Evolutionary conservation across 2,888 invertebrate genomes (phyloP), one percentile per base, ranked within the genome.

Genomic region (Hololepta plana): DNA sequence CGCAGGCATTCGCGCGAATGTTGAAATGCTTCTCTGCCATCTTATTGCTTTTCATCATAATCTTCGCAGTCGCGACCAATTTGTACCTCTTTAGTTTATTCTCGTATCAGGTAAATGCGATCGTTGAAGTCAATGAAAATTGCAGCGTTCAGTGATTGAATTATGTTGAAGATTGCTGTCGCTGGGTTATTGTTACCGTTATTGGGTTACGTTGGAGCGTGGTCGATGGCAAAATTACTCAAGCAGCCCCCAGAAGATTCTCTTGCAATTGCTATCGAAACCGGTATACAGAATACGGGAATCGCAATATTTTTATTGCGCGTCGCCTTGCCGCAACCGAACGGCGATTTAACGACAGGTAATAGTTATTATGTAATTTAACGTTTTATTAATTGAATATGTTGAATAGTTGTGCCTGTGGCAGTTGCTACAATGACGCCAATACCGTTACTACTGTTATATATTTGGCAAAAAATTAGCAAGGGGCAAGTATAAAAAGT

Each of bases 341-440:
- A 77, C 36, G 82, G 80, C 0, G 90, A 91, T 56, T 59, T 91
- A 22, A 84, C 90, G 3, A 84, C 87, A 22, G 73, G 77, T 76
- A 51, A 47, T 36, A 34, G 19, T 15, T 22, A 17, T 15, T 8
- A 24, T 24, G 3, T 15, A 10, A 4, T 17, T 4, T 11, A 12
- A 10, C 4, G 15, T 15, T 29, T 15, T 12, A 2, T 19, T 24
- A 4, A 16, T 10, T 20, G 5, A 20, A 11, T 24, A 10, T 26
- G 16, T 23, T 16, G 21, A 24, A 26, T 60, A 71, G 85, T 90
- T 40, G 67, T 85, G 31, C 91, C 93, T 3, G 88, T 93, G 1
- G 69, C 85, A 3, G 77, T 85, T 11, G 90, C 91, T 10, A 73
- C 88, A 23, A 87, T 93, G 82, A 93, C 93, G 1, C 93, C 93